Evolutionary conservation across 2,888 invertebrate genomes (phyloP), one percentile per base, ranked within the genome.

Genomic region (Melanotus villosus): DNA sequence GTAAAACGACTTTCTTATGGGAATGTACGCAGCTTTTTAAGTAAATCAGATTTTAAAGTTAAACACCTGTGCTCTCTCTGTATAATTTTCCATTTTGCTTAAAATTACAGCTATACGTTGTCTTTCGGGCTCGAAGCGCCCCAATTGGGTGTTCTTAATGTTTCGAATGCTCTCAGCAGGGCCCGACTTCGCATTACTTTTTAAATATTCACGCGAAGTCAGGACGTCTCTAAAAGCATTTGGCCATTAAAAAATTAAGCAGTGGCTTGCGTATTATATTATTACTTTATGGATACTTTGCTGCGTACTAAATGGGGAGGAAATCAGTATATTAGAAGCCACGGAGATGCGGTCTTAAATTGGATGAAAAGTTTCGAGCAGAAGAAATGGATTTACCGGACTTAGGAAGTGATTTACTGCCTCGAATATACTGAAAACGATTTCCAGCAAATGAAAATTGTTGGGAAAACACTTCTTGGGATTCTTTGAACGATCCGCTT

Each of bases 201-300:
- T 84, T 83, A 84, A 84, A 84, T 84, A 84, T 84, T 84, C 84
- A 84, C 75, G 79, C 79, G 71, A 79, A 80, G 81, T 83, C 81
- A 81, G 82, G 81, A 82, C 83, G 85, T 86, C 86, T 87, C 87
- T 88, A 88, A 88, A 88, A 88, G 88, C 88, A 88, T 88, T 88
- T 87, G 85, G 88, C 88, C 88, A 88, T 88, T 88, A 88, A 88
- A 88, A 88, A 88, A 85, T 85, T 85, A 85, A 84, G 83, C 83
- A 79, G 79, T 77, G 81, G 81, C 81, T 81, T 80, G 72, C 78
- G 81, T 81, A 83, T 84, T 83, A 83, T 83, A 84, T 84, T 84
- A 85, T 84, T 84, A 84, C 84, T 85, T 85, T 84, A 84, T 84
- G 84, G 83, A 81, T 81, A 83, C 82, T 83, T 82, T 83, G 79